Conservation (phyloP, 1,140 invertebrate species). For the Drosophila bifasciata region DNA sequence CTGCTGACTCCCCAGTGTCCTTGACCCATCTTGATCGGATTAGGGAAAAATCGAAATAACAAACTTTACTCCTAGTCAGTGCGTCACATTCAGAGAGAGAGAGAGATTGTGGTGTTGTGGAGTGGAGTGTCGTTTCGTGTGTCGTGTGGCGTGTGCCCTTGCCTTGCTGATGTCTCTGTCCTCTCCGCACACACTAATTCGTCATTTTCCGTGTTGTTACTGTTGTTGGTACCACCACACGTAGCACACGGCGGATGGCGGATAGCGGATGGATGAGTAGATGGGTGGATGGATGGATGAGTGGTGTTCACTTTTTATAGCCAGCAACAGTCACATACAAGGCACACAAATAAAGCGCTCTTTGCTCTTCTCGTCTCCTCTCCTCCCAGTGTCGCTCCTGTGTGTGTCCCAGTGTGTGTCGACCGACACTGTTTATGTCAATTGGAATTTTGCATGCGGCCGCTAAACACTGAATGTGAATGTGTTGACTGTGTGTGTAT, state of each 20-base stretch:
- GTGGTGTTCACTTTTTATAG: conserved; percentile 70
- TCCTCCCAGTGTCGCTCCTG: no score
- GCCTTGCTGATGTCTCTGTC: conserved; percentile 5
- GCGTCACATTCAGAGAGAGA: conserved; percentile 23
- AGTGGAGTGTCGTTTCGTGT: no score
- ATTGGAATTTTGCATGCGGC: conserved; percentile 71
- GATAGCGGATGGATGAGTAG: background rate
- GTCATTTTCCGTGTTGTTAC: conserved; percentile 46
- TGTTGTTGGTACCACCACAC: conserved; percentile 63
- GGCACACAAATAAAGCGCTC: conserved; percentile 68
- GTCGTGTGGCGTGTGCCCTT: conserved; percentile 29
- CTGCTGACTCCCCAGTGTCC: conserved; percentile 7
- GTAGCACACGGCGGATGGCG: conserved; percentile 17
- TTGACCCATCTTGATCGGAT: background rate
- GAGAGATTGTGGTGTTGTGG: no score
- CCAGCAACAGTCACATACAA: conserved; percentile 76
- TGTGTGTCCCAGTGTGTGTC: conserved; percentile 2
- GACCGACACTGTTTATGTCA: conserved; percentile 61
- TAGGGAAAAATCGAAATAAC: conserved; percentile 46
- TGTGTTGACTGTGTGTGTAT: conserved; percentile 19
- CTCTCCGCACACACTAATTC: conserved; percentile 27
- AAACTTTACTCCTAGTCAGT: conserved; percentile 44
- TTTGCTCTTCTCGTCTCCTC: conserved; percentile 18
- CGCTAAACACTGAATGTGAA: conserved; percentile 38
- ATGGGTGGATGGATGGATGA: conserved; percentile 33